Evolutionary conservation across 2,888 invertebrate species (phyloP).

Genomic region (Platycheirus albimanus): DNA sequence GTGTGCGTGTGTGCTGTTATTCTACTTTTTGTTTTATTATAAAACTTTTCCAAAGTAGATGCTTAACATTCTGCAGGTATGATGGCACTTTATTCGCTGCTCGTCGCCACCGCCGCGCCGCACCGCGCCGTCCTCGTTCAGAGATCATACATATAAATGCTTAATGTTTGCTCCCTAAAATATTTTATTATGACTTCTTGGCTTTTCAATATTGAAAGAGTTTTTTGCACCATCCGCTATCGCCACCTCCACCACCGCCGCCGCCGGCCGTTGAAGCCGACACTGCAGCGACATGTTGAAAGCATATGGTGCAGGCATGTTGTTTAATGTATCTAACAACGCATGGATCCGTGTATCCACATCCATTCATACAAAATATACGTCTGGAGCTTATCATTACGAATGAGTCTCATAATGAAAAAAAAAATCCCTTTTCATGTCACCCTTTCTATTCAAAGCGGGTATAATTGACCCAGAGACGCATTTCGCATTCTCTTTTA

Average conservation of each 20-base stretch:
- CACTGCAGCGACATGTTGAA: neutral
- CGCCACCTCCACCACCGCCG: neutral
- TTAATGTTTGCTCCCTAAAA: slow-evolving; percentile 14
- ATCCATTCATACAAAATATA: slow-evolving; percentile 19
- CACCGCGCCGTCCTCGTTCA: too few relatives aligned
- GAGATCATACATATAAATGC: slow-evolving; percentile 12
- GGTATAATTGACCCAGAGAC: slow-evolving; percentile 69
- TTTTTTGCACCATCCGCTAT: slow-evolving; percentile 47
- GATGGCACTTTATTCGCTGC: neutral
- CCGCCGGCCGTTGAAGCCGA: too few relatives aligned
- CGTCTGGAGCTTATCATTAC: neutral
- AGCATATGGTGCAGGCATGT: slow-evolving; percentile 44
- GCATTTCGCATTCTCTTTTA: slow-evolving; percentile 67
- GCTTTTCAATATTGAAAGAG: slow-evolving; percentile 66
- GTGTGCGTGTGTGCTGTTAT: slow-evolving; percentile 17
- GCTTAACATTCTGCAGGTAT: slow-evolving; percentile 15
- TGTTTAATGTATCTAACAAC: slow-evolving; percentile 45
- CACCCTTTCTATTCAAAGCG: slow-evolving; percentile 17
- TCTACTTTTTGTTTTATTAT: slow-evolving; percentile 61
- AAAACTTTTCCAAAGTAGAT: slow-evolving; percentile 50
- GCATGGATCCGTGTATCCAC: slow-evolving; percentile 21
- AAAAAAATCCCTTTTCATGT: neutral
- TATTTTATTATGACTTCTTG: slow-evolving; percentile 33
- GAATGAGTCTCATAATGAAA: neutral
- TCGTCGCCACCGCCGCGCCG: neutral